A percentile compares a stretch with the other conserved stretches of the same genome.
Conservation (phyloP, 2,113 vertebrate genomes). For the Semicossyphus pulcher region DNA sequence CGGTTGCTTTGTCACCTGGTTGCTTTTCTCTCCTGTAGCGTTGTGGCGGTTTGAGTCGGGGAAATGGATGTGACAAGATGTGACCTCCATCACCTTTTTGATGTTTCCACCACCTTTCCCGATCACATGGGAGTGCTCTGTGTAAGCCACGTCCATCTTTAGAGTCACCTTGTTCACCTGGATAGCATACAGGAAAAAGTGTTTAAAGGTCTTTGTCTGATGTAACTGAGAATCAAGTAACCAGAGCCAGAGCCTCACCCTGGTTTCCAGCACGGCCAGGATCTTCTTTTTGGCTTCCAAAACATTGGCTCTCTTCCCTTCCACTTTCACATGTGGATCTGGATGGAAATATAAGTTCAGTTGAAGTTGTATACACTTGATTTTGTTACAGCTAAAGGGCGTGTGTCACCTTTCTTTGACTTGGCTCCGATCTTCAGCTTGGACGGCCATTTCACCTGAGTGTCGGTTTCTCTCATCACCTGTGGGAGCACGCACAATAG, state of each 20-base stretch:
- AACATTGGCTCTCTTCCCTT: slow-evolving; percentile 80
- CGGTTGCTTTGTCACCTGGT: slow-evolving; percentile 75
- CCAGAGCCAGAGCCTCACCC: slow-evolving; percentile 72
- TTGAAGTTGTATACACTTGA: background rate
- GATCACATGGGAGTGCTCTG: slow-evolving; percentile 87
- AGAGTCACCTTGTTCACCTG: slow-evolving; percentile 87
- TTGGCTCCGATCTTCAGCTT: slow-evolving; percentile 88
- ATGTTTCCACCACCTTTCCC: slow-evolving; percentile 88
- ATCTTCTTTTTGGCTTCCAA: slow-evolving; percentile 83
- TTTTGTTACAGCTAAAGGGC: background rate
- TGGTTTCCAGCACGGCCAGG: slow-evolving; percentile 83
- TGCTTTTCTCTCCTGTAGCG: slow-evolving; percentile 83
- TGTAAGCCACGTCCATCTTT: slow-evolving; percentile 87
- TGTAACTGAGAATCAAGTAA: background rate
- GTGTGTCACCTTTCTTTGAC: slow-evolving; percentile 85
- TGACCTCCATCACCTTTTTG: slow-evolving; percentile 87
- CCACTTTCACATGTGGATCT: slow-evolving; percentile 88
- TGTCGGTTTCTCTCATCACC: slow-evolving; percentile 87
- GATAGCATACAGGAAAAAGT: too few species aligned
- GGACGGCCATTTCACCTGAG: slow-evolving; percentile 88
- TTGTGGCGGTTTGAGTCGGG: slow-evolving; percentile 86
- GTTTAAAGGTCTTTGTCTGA: background rate
- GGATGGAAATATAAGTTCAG: slow-evolving; percentile 2
- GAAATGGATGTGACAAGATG: slow-evolving; percentile 87
- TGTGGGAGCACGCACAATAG: slow-evolving; percentile 56